Conservation (phyloP, 1,140 invertebrate genomes). For the Idris sp. region DNA sequence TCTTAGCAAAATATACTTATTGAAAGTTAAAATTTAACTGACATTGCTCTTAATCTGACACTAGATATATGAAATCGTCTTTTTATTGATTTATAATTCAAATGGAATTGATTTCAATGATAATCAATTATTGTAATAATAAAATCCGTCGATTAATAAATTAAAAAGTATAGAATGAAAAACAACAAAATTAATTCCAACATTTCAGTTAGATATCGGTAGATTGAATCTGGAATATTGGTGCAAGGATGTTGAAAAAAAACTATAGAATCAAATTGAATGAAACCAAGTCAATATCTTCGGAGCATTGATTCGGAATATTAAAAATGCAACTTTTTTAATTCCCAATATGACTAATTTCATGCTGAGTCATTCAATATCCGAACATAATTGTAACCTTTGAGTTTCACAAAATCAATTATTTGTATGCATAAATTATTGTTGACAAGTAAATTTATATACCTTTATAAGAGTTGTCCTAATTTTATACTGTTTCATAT, state of each 20-base stretch:
- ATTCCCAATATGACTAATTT: not conserved
- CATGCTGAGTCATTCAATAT: not conserved
- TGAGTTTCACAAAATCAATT: not conserved
- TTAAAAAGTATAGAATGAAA: not conserved
- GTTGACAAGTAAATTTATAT: too few relatives aligned
- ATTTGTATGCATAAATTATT: too few relatives aligned
- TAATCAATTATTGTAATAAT: too few relatives aligned
- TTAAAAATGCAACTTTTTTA: constrained; percentile 12
- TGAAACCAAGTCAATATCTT: constrained; percentile 24
- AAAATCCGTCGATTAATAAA: not conserved
- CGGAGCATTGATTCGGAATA: constrained; percentile 6
- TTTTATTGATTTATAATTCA: not conserved
- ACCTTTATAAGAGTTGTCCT: too few relatives aligned
- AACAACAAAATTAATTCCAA: constrained; percentile 14
- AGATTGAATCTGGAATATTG: constrained; percentile 7
- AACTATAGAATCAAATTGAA: constrained; percentile 20
- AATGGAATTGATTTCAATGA: constrained; percentile 3
- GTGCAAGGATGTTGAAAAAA: constrained; percentile 11
- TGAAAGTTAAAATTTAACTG: constrained; percentile 19
- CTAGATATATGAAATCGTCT: constrained; percentile 11
- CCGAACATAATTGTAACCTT: not conserved
- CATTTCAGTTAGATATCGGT: constrained; percentile 13
- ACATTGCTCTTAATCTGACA: constrained; percentile 25
- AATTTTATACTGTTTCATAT: too few relatives aligned
- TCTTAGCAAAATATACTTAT: constrained; percentile 28